Conservation (phyloP, 2,113 vertebrate genomes). For the Coptodon bakossiorum region DNA sequence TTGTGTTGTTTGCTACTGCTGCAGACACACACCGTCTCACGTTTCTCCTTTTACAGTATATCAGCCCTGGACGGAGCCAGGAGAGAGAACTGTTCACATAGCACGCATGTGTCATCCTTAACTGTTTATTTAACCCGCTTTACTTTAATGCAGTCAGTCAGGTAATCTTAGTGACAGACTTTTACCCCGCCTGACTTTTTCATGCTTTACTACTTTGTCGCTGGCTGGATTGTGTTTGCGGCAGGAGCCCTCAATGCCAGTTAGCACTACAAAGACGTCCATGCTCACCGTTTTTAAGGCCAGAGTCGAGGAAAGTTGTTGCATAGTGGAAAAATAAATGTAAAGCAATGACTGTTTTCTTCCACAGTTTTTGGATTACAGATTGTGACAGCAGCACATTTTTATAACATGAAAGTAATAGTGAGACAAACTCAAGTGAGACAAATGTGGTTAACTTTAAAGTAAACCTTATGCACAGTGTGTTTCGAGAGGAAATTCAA, state of each 20-base stretch:
- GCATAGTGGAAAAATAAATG: neutral
- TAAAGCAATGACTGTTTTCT: neutral
- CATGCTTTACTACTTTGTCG: neutral
- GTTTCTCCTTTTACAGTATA: neutral
- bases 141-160: neutral
- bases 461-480: neutral
- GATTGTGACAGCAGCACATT: neutral
- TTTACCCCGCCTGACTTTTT: neutral
- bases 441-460: neutral
- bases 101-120: slow-evolving; percentile 2
- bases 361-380: neutral
- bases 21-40: neutral
- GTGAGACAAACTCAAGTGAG: neutral
- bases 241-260: neutral
- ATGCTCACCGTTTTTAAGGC: neutral
- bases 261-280: neutral
- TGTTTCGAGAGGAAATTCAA: neutral
- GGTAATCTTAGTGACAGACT: neutral
- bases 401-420: neutral
- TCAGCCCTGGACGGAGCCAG: neutral
- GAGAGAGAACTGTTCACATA: neutral
- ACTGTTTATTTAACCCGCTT: neutral
- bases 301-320: neutral
- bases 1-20: neutral
- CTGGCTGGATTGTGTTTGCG: slow-evolving; percentile 6